phyloP scores from a whole-genome alignment of 2,797 vertebrate species.

The Alcedo quadribrachys region DNA sequence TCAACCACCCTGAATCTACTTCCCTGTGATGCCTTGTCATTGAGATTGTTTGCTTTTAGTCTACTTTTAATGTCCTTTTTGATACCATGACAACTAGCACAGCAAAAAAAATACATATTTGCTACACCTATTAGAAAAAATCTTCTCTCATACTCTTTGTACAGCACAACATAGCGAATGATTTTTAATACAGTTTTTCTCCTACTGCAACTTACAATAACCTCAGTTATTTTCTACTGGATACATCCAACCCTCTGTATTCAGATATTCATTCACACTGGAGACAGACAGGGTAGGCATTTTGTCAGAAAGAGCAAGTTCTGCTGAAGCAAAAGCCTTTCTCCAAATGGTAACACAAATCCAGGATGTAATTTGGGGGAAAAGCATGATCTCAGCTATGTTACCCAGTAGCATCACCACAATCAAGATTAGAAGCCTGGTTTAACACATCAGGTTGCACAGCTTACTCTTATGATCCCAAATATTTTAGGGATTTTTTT shows the following conservation, averaged over 20 bases:
- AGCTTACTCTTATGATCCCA: background rate
- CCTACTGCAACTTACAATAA: background rate
- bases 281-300: background rate
- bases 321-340: background rate
- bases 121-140: background rate
- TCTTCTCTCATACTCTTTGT: background rate
- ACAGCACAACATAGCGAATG: background rate
- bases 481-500: background rate
- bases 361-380: background rate
- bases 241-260: background rate
- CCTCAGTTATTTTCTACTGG: background rate
- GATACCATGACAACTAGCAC: background rate
- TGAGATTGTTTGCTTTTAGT: background rate
- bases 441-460: background rate
- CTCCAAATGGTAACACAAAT: background rate
- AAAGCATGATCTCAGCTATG: background rate
- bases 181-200: background rate
- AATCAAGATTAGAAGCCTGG: background rate
- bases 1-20: background rate
- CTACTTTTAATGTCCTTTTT: background rate
- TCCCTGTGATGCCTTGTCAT: accelerated
- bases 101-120: background rate
- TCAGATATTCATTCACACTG: background rate
- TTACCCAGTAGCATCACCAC: background rate
- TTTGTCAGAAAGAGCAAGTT: background rate